Base-by-base conservation (phyloP, 1,140 invertebrate species). In the Lasioglossum baleicum region DNA sequence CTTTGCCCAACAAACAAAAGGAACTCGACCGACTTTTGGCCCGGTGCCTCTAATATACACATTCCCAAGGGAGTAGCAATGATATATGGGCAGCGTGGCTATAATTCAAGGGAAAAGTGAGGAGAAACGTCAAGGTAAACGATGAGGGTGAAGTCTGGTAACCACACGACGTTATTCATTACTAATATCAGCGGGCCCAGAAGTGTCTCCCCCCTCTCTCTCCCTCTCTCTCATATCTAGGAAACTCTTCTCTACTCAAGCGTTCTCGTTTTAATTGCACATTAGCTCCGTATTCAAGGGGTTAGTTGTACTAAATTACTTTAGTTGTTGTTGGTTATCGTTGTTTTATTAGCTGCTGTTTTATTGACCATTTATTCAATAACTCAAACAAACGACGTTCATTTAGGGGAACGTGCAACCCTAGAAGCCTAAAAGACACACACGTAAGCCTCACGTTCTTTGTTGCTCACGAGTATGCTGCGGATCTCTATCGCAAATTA, bases 161-260 rank as follows among this genome's bases (percentile, higher is more conserved):
- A 74, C 63, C 71, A 13, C 56, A 67, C 48, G 61, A 66, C 48
- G 70, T 11, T 75, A 75, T 80, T 80, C 71, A 67, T 80, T 80
- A 67, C 64, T 80, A 80, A 75, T 75, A 80, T 80, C 77, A 42
- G 53, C 17, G 26, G 74, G 7, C 71, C 26, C 26, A 80, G 7
- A 63, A 78, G 60, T 35, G 22, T 26, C 8, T 51, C 11, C 15
- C 26, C 11, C 31, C 15, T 40, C 17, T 15, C 13, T 2, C 61
- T 7, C 31, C 56, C 42, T 26, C 13, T 64, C 20, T 17, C n/a
- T 40, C 7, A n/a, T 4, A 8, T 61, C 60, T 35, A 13, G 4
- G 1, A 51, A 44, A 22, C 60, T 53, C 69, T 44, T 17, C 13
- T 61, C 53, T 13, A n/a, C 26, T 56, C 44, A 17, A 61, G 51